Conservation (phyloP, 2,797 vertebrate species). For the Pseudomugil gertrudae region DNA sequence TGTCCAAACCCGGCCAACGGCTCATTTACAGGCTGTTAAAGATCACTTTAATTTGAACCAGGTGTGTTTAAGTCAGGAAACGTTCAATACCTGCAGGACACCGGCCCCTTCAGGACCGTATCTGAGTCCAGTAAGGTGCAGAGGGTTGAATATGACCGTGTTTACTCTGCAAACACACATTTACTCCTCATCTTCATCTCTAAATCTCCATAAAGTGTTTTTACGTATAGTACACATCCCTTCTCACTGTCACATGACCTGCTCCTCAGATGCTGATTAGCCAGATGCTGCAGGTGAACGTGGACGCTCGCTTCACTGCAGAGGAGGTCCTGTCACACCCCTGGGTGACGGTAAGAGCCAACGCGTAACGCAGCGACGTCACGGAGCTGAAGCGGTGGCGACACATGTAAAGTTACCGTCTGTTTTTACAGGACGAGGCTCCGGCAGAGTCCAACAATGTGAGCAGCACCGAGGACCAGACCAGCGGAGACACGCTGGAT, state of each 20-base stretch:
- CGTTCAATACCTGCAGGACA: too few species aligned
- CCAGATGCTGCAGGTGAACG: slow-evolving; percentile 96
- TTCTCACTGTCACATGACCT: slow-evolving; percentile 47
- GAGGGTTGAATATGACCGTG: too few species aligned
- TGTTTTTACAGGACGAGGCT: slow-evolving; percentile 86
- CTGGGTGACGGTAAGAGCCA: slow-evolving; percentile 93
- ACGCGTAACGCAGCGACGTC: not conserved
- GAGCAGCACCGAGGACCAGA: slow-evolving; percentile 84
- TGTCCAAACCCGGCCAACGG: too few species aligned
- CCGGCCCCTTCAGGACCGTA: too few species aligned
- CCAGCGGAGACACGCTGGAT: slow-evolving; percentile 35
- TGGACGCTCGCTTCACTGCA: slow-evolving; percentile 92
- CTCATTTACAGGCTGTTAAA: too few species aligned
- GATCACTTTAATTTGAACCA: too few species aligned
- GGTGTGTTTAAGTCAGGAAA: too few species aligned
- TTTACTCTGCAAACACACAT: too few species aligned
- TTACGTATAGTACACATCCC: too few species aligned
- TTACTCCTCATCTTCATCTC: not conserved
- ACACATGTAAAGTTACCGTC: too few species aligned
- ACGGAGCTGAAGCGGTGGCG: not conserved
- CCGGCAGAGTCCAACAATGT: slow-evolving; percentile 85
- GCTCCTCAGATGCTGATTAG: slow-evolving; percentile 90
- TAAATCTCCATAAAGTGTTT: not conserved
- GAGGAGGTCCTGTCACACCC: slow-evolving; percentile 93
- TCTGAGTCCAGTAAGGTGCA: too few species aligned